Base-by-base conservation (phyloP, 2,888 invertebrate genomes). In the Mesochorus sp. region DNA sequence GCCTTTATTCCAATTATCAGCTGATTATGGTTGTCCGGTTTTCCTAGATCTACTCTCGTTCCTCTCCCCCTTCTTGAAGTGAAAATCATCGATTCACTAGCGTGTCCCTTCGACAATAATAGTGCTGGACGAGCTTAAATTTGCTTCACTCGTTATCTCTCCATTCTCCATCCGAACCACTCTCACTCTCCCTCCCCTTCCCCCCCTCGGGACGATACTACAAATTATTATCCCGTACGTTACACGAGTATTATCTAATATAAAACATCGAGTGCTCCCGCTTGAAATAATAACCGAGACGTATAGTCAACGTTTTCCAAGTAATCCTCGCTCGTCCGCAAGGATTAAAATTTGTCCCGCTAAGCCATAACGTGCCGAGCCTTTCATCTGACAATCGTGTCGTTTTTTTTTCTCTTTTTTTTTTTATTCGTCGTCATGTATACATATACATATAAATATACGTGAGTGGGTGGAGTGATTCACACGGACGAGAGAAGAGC, bases 101-200 rank as follows among this genome's bases (percentile, higher is more conserved):
- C 81, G 82, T n/a, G n/a, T n/a, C n/a, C n/a, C n/a, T 84, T 78
- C 75, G 82, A 80, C n/a, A 84, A 84, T 81, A 80, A 76, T 75
- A 77, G 80, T 77, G 66, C 68, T 34, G 4, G 17, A 21, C 24
- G 61, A 17, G 17, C 49, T 59, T 28, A 21, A 19, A 24, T 39
- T 49, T 57, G 28, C 17, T 19, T 39, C 24, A 17, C 28, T n/a
- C 42, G 28, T 5, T 37, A 26, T 59, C 5, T 39, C 37, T 19
- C 37, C 12, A n/a, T 1, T 39, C 10, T 59, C 8, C 42, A 2
- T 21, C n/a, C 42, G 59, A 61, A 61, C 42, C 14, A 44, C 34
- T 28, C n/a, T n/a, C n/a, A n/a, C n/a, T n/a, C n/a, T n/a, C n/a
- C n/a, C n/a, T n/a, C n/a, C n/a, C n/a, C n/a, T n/a, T n/a, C n/a